phyloP scores from a whole-genome alignment of 2,113 vertebrate species.

The Microcebus griseorufus region DNA sequence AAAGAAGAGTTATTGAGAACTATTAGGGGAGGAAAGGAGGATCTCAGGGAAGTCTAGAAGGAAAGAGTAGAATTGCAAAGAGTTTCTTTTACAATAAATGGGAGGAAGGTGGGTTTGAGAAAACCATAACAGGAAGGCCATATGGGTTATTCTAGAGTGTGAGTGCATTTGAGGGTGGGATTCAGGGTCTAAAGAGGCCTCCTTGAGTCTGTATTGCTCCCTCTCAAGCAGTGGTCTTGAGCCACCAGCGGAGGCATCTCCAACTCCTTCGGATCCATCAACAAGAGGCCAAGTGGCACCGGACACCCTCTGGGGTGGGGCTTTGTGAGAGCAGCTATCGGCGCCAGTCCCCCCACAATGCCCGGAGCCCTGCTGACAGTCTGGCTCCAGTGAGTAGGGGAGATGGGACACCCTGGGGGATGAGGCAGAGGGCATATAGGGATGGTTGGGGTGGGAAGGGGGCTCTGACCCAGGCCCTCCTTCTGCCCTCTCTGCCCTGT shows the following conservation, averaged over 20 bases:
- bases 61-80: not conserved
- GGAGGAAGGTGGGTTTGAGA: not conserved
- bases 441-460: not conserved
- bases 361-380: constrained; percentile 91
- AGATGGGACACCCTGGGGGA: not conserved
- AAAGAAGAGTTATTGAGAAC: not conserved
- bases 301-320: constrained; percentile 84
- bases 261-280: constrained; percentile 91
- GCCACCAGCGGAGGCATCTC: constrained; percentile 89
- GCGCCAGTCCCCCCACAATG: constrained; percentile 86
- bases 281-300: constrained; percentile 90
- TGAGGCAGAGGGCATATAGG: not conserved
- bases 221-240: constrained; percentile 86
- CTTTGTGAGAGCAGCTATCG: constrained; percentile 86
- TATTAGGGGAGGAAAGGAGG: not conserved
- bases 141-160: not conserved
- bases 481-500: not conserved
- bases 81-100: not conserved
- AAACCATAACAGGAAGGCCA: not conserved
- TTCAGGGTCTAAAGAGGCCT: not conserved
- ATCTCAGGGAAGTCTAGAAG: not conserved
- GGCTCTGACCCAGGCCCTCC: constrained; percentile 7
- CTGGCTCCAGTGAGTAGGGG: constrained; percentile 90
- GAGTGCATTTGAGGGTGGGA: not conserved
- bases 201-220: not conserved